A percentile compares a stretch with the other conserved stretches of the same genome.
Evolutionary conservation across 2,113 vertebrate genomes (phyloP).

Genomic region (Thamnaconus septentrionalis): DNA sequence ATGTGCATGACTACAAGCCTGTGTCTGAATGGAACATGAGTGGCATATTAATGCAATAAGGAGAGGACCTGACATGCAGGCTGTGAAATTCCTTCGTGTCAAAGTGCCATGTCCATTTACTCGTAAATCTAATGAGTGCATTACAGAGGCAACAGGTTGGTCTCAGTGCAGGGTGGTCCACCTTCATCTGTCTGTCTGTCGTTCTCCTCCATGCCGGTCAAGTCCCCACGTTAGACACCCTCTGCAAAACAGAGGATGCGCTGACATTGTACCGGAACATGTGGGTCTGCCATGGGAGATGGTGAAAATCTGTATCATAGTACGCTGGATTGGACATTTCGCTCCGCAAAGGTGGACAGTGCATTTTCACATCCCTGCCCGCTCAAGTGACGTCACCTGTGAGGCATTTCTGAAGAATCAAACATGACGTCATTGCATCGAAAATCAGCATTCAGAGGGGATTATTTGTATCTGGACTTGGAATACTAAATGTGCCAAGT

Average conservation of each 20-base stretch:
- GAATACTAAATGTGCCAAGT: constrained; percentile 34
- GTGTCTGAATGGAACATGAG: constrained; percentile 65
- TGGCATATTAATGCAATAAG: constrained; percentile 70
- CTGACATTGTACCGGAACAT: too few species aligned
- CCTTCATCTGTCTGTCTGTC: constrained; percentile 15
- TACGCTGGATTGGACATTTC: constrained; percentile 2
- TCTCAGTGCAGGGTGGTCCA: constrained; percentile 37
- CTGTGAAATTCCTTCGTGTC: constrained; percentile 64
- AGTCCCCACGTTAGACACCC: constrained; percentile 18
- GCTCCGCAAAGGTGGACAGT: constrained; percentile 21
- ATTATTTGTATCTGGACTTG: constrained; percentile 36
- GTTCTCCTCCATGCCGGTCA: constrained; percentile 5
- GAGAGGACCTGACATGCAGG: constrained; percentile 40
- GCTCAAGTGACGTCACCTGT: constrained; percentile 62
- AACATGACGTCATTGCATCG: constrained; percentile 73
- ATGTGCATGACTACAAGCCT: constrained; percentile 45
- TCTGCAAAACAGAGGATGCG: constrained; percentile 5
- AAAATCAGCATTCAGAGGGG: constrained; percentile 50
- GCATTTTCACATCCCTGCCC: constrained; percentile 42
- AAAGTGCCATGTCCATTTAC: constrained; percentile 62
- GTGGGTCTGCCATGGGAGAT: too few species aligned
- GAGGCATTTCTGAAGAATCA: constrained; percentile 50
- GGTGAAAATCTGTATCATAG: neutral
- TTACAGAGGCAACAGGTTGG: constrained; percentile 70
- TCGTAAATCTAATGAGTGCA: constrained; percentile 57